Percentiles rank a stretch among this genome's conserved stretches.
Conservation (phyloP, 2,113 vertebrate genomes). For the Pipa parva region DNA sequence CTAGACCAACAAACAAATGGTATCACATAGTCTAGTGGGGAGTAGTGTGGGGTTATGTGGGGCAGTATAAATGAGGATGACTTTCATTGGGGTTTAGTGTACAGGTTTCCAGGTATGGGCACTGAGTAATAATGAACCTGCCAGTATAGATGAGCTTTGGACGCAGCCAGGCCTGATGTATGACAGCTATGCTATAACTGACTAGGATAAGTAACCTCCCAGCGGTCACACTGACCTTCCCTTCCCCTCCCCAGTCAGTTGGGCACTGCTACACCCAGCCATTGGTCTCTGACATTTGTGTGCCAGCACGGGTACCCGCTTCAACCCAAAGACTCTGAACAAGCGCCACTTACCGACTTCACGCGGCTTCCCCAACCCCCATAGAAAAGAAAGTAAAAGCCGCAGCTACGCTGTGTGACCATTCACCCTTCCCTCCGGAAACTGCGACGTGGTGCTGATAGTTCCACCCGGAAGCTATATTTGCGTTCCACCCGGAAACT, state of each 20-base stretch:
- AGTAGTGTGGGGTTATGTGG: too few relatives aligned
- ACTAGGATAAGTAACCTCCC: not conserved
- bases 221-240: constrained; percentile 1
- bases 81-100: too few relatives aligned
- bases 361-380: not conserved
- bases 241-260: not conserved
- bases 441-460: not conserved
- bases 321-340: not conserved
- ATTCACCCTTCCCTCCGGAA: not conserved
- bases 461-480: not conserved
- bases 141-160: too few relatives aligned
- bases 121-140: too few relatives aligned
- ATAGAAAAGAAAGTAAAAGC: not conserved
- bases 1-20: too few relatives aligned
- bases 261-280: not conserved
- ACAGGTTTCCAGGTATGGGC: too few relatives aligned
- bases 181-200: not conserved
- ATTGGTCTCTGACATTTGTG: not conserved
- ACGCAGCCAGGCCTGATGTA: not conserved
- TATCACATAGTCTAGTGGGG: too few relatives aligned
- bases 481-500: too few relatives aligned
- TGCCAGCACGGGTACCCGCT: not conserved
- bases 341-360: not conserved
- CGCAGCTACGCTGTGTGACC: not conserved
- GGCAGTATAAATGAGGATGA: too few relatives aligned